Percentiles rank a stretch among this genome's conserved stretches.
Evolutionary conservation across 2,888 invertebrate genomes (phyloP).

Genomic region (Drosophila kuntzei): DNA sequence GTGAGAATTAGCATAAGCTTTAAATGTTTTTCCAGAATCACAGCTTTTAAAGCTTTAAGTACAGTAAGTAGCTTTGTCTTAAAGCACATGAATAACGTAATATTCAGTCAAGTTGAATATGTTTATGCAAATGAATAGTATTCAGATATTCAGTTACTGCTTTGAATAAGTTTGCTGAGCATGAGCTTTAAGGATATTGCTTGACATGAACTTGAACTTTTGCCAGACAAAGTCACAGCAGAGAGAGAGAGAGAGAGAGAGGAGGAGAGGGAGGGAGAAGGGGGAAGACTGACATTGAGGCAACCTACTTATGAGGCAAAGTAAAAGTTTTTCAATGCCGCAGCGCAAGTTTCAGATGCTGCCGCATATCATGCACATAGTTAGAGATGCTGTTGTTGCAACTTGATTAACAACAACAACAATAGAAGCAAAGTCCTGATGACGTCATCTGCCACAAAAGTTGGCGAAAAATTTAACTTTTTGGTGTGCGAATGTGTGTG

Average conservation of each 20-base stretch:
- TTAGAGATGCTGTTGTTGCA: conserved; percentile 33
- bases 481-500: conserved; percentile 10
- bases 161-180: neutral
- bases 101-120: neutral
- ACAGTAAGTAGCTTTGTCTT: neutral
- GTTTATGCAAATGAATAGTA: conserved; percentile 6
- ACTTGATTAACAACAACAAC: conserved; percentile 26
- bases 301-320: conserved; percentile 72
- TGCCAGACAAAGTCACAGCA: conserved; percentile 11
- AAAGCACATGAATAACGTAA: neutral
- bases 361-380: conserved; percentile 35
- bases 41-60: neutral
- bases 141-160: neutral
- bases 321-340: conserved; percentile 74
- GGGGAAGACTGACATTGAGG: conserved; percentile 14
- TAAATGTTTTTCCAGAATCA: neutral
- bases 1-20: neutral
- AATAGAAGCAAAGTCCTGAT: conserved; percentile 19
- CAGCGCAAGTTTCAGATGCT: conserved; percentile 52
- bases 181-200: conserved; percentile 28
- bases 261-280: neutral
- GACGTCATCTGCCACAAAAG: conserved; percentile 56
- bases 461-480: conserved; percentile 34
- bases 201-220: conserved; percentile 66
- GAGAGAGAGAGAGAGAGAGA: conserved; percentile 1